phyloP scores from a whole-genome alignment of 2,113 vertebrate genomes.

The Desmodus rotundus region DNA sequence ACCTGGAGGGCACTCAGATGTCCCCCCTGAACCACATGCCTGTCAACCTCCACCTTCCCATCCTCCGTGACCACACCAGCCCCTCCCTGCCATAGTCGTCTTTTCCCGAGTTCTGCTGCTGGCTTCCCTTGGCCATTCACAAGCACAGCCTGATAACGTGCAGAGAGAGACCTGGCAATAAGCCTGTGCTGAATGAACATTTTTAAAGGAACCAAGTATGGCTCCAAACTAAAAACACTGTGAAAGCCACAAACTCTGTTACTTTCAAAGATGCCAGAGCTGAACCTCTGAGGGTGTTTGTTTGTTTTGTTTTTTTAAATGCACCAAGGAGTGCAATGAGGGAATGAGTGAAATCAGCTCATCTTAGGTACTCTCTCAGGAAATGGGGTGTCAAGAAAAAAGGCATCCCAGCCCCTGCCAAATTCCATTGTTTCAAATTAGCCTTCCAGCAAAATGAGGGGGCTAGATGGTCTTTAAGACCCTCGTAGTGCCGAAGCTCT shows the following conservation, averaged over 20 bases:
- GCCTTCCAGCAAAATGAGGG: slow-evolving; percentile 43
- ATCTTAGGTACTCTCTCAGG: slow-evolving; percentile 13
- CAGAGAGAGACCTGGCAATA: slow-evolving; percentile 4
- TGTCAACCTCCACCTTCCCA: background rate
- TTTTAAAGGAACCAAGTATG: slow-evolving; percentile 31
- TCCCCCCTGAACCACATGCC: background rate
- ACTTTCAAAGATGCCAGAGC: slow-evolving; percentile 30
- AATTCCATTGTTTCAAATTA: slow-evolving; percentile 63
- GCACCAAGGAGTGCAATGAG: background rate
- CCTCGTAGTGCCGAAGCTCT: background rate
- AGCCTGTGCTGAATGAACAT: slow-evolving; percentile 4
- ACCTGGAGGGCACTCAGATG: background rate
- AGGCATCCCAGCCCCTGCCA: slow-evolving; percentile 1
- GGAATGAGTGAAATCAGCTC: background rate
- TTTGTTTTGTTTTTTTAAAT: background rate
- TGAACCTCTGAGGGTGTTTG: background rate
- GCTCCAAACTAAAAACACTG: slow-evolving; percentile 32
- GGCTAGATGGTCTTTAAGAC: background rate
- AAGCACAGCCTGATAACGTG: background rate
- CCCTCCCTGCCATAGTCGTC: background rate
- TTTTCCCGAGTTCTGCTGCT: background rate
- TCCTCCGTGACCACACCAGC: background rate
- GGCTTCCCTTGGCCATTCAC: background rate
- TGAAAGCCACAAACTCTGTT: slow-evolving; percentile 11
- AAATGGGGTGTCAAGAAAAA: slow-evolving; percentile 40